These are phyloP conservation scores for Caenorhabditis drosophilae DNA, from an alignment of 2,888 invertebrate species.

Conservation along the genomic window DNA sequence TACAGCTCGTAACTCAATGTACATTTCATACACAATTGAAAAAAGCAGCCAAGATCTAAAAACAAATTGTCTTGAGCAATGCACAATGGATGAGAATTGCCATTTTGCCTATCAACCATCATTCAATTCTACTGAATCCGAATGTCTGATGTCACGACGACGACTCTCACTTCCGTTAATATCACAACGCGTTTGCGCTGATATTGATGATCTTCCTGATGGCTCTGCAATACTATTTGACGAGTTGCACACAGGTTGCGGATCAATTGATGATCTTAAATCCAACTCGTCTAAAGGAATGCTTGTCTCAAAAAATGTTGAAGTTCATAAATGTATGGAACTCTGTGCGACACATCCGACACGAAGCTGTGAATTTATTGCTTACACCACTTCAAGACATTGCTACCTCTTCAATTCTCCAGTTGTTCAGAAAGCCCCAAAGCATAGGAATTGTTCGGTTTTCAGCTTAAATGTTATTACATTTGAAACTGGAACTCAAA, in stretches of 20 bases:
- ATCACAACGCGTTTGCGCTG: constrained; percentile 18
- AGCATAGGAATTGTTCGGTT: constrained; percentile 14
- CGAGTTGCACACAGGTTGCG: constrained; percentile 32
- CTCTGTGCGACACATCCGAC: constrained; percentile 45
- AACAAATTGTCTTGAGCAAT: constrained; percentile 32
- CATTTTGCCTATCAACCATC: constrained; percentile 17
- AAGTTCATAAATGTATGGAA: constrained; percentile 39
- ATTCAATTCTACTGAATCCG: constrained; percentile 8
- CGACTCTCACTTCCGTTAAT: constrained; percentile 11
- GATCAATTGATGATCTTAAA: background rate
- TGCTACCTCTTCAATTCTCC: constrained; percentile 21
- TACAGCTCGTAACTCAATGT: constrained; percentile 18
- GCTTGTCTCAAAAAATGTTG: constrained; percentile 17
- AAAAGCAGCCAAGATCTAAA: constrained; percentile 13
- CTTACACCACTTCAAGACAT: constrained; percentile 10
- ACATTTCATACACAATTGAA: constrained; percentile 11
- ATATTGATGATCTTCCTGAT: constrained; percentile 22
- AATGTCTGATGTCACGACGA: constrained; percentile 13
- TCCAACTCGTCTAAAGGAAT: no score
- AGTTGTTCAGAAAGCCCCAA: background rate
- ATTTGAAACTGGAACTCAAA: constrained; percentile 10
- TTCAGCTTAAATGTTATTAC: constrained; percentile 35
- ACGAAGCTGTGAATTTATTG: constrained; percentile 33
- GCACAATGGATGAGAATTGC: constrained; percentile 21
- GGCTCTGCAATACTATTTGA: constrained; percentile 42